phyloP scores from a whole-genome alignment of 2,113 vertebrate genomes.

The Pygoscelis antarcticus region DNA sequence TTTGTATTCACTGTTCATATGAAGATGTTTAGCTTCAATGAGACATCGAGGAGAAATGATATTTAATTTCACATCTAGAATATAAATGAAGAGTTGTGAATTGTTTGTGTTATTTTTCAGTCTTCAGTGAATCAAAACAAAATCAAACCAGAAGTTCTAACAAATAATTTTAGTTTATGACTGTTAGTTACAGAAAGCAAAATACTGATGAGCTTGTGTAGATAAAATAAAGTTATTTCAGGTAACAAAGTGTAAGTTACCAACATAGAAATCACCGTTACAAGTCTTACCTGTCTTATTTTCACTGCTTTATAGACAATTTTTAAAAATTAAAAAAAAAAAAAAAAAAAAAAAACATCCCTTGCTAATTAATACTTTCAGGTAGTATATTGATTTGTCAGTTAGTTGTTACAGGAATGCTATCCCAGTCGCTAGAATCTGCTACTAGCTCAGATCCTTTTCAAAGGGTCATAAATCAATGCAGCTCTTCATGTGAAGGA shows the following conservation, averaged over 20 bases:
- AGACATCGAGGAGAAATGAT: not conserved
- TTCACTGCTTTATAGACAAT: not conserved
- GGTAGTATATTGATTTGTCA: not conserved
- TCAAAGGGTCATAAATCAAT: not conserved
- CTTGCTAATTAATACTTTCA: not conserved
- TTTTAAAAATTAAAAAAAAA: not conserved
- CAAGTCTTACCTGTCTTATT: not conserved
- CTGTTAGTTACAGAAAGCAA: not conserved
- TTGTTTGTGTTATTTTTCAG: not conserved
- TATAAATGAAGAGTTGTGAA: not conserved
- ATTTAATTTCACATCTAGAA: not conserved
- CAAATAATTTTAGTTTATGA: not conserved
- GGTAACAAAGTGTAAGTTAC: conserved; percentile 4
- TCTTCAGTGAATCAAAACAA: not conserved
- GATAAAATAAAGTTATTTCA: not conserved
- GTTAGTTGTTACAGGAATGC: not conserved
- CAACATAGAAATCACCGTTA: not conserved
- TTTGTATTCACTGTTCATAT: not conserved
- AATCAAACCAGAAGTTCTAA: not conserved
- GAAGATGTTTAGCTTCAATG: not conserved
- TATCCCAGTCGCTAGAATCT: not conserved
- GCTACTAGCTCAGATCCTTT: not conserved
- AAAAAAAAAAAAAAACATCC: not conserved
- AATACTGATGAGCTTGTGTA: not conserved
- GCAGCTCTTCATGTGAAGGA: not conserved